phyloP scores from a whole-genome alignment of 2,797 vertebrate species.

The Micropoecilia bifurca region DNA sequence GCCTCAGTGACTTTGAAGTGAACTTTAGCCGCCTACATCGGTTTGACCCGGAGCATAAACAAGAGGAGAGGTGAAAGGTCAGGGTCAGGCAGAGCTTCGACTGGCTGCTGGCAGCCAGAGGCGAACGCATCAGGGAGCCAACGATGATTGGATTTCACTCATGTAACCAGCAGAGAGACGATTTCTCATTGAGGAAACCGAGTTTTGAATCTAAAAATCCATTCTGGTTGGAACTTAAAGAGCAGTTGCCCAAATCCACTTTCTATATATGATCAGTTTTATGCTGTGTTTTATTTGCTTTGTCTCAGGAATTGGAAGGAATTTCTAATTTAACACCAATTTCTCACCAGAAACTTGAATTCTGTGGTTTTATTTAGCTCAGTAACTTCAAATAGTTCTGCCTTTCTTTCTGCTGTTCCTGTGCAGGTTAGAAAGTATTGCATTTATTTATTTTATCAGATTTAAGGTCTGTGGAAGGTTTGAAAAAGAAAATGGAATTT shows the following conservation, averaged over 20 bases:
- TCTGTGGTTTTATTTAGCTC: background rate
- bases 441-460: too few relatives aligned
- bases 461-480: too few relatives aligned
- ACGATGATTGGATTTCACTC: conserved; percentile 6
- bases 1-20: background rate
- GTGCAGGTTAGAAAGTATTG: too few relatives aligned
- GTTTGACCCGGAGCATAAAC: background rate
- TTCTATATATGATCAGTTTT: background rate
- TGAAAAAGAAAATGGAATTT: too few relatives aligned
- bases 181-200: background rate
- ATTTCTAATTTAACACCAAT: background rate
- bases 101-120: conserved; percentile 6
- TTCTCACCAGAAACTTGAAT: background rate
- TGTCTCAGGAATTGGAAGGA: background rate
- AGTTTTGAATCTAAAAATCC: background rate
- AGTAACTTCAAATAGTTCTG: background rate
- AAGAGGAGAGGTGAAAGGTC: conserved; percentile 11
- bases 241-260: background rate
- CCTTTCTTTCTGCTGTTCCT: background rate
- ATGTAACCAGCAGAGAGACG: background rate
- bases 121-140: conserved; percentile 1
- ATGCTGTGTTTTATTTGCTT: background rate
- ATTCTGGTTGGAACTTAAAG: background rate
- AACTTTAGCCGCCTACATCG: background rate
- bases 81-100: conserved; percentile 9